phyloP scores from a whole-genome alignment of 2,113 vertebrate species.

The Oryzias woworae region DNA sequence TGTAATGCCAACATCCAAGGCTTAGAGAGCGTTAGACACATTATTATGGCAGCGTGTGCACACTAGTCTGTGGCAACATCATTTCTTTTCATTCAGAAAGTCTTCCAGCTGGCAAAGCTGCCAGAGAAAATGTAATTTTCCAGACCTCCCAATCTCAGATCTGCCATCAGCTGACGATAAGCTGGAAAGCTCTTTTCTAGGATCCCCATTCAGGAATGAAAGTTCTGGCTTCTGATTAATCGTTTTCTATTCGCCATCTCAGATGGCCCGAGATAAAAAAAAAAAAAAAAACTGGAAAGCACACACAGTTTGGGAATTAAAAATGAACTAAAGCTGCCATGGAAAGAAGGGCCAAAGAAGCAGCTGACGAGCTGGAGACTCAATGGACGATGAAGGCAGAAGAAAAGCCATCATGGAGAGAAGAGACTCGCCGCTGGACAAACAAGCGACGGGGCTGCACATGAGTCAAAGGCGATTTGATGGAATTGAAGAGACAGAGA shows the following conservation, averaged over 20 bases:
- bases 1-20: not conserved
- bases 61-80: constrained; percentile 7
- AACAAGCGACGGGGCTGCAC: not conserved
- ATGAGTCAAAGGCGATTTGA: constrained; percentile 4
- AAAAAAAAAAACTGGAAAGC: constrained; percentile 24
- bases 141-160: constrained; percentile 52
- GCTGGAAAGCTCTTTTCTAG: constrained; percentile 45
- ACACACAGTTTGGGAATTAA: constrained; percentile 35
- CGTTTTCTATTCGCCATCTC: constrained; percentile 14
- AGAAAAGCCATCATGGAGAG: not conserved
- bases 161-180: constrained; percentile 46
- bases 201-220: constrained; percentile 47
- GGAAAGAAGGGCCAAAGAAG: constrained; percentile 1
- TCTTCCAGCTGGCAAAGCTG: constrained; percentile 50
- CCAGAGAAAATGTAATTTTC: constrained; percentile 58
- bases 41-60: constrained; percentile 11
- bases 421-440: constrained; percentile 1
- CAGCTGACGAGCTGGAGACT: constrained; percentile 8
- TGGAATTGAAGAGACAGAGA: constrained; percentile 19
- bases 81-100: constrained; percentile 41
- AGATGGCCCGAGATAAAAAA: constrained; percentile 34
- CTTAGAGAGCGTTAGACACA: constrained; percentile 15
- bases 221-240: constrained; percentile 49
- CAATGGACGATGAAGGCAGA: constrained; percentile 3
- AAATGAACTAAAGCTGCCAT: constrained; percentile 32